A percentile compares a stretch with the other conserved stretches of the same genome.
Conservation (phyloP, 2,113 vertebrate genomes). For the Anarrhichthys ocellatus region DNA sequence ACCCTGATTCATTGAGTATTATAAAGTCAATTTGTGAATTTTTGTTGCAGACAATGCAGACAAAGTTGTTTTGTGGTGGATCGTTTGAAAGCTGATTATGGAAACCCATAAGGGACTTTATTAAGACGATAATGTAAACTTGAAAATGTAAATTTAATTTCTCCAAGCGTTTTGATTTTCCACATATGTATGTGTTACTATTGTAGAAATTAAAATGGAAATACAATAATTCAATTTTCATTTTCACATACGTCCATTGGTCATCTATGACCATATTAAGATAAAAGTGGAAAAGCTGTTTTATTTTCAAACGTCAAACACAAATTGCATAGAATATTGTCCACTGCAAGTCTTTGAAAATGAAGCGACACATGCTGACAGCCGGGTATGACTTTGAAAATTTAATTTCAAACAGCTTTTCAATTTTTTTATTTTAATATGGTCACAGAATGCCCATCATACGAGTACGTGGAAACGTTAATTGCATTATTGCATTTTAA, state of each 20-base stretch:
- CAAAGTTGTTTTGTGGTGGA: background rate
- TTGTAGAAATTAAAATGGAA: background rate
- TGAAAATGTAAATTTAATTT: no score
- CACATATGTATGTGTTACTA: background rate
- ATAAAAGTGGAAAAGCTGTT: background rate
- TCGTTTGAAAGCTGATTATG: background rate
- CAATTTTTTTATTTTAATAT: background rate
- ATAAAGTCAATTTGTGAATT: no score
- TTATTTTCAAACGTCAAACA: background rate
- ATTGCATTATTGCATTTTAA: background rate
- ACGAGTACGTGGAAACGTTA: background rate
- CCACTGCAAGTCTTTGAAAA: no score
- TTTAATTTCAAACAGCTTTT: background rate
- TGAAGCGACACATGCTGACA: no score
- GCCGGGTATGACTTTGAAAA: background rate
- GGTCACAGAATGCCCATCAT: background rate
- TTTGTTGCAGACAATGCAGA: no score
- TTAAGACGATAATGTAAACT: background rate
- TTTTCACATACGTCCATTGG: background rate
- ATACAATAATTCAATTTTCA: background rate
- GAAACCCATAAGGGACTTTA: background rate
- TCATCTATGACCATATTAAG: background rate
- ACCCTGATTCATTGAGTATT: no score
- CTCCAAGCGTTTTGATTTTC: background rate
- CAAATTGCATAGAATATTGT: no score